Conservation (phyloP, 2,113 vertebrate species). For the Sapajus apella region DNA sequence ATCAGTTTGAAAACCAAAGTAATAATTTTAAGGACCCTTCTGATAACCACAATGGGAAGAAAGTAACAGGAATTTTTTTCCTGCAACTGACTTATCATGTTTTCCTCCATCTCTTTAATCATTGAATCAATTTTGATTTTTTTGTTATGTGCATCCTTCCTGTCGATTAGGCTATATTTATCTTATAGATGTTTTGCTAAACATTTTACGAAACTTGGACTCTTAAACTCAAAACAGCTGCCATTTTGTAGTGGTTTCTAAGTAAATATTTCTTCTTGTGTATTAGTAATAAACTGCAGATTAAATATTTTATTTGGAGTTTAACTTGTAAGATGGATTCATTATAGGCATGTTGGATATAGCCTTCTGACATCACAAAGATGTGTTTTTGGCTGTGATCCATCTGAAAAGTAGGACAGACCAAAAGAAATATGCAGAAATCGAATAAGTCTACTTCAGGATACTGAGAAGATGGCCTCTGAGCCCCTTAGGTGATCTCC, state of each 20-base stretch:
- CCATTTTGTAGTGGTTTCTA: conserved; percentile 35
- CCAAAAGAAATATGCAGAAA: conserved; percentile 54
- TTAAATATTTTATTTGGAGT: conserved; percentile 41
- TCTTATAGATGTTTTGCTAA: conserved; percentile 83
- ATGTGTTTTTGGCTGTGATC: conserved; percentile 26
- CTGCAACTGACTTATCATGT: conserved; percentile 63
- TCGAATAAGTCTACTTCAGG: neutral
- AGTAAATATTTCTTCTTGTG: conserved; percentile 24
- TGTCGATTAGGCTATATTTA: conserved; percentile 80
- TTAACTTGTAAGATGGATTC: conserved; percentile 44
- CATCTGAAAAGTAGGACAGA: conserved; percentile 46
- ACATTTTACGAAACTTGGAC: conserved; percentile 76
- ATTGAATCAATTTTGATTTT: conserved; percentile 81
- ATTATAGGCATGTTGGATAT: neutral
- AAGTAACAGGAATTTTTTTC: neutral
- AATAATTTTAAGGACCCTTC: conserved; percentile 73
- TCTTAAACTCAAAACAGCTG: conserved; percentile 65
- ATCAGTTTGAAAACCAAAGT: conserved; percentile 69
- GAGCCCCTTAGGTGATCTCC: conserved; percentile 15
- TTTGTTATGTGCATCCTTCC: conserved; percentile 81
- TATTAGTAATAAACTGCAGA: conserved; percentile 24
- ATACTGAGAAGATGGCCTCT: conserved; percentile 24
- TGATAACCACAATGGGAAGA: conserved; percentile 40
- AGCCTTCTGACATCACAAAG: conserved; percentile 45
- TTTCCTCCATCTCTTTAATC: conserved; percentile 75